These are phyloP conservation scores for Phymorhynchus buccinoides DNA, from an alignment of 1,140 invertebrate species.

Conservation along the genomic window DNA sequence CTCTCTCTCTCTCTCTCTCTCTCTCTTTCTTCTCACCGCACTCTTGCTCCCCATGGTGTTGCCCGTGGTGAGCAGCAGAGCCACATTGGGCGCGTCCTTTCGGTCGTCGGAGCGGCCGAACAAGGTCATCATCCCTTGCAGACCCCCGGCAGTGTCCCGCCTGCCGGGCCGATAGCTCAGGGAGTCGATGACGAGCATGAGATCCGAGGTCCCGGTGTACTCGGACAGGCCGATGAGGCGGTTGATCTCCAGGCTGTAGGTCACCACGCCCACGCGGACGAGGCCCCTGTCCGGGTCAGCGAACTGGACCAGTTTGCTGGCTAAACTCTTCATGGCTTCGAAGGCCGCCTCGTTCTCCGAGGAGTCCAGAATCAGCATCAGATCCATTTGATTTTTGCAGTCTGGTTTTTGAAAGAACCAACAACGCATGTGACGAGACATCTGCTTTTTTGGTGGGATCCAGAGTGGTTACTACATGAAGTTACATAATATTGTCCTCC, in stretches of 20 bases:
- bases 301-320: constrained; percentile 46
- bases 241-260: constrained; percentile 49
- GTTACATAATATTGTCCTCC: too few species aligned
- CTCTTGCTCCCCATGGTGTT: constrained; percentile 41
- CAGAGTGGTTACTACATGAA: too few species aligned
- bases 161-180: constrained; percentile 42
- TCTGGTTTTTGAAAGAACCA: constrained; percentile 20
- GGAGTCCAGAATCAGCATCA: constrained; percentile 49
- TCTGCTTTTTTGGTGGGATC: too few species aligned
- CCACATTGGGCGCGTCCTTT: constrained; percentile 51
- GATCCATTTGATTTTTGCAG: constrained; percentile 47
- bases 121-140: constrained; percentile 50
- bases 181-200: constrained; percentile 31
- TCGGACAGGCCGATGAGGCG: constrained; percentile 40
- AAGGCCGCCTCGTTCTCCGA: constrained; percentile 40
- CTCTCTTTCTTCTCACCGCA: constrained; percentile 35
- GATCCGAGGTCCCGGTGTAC: constrained; percentile 37
- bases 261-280: constrained; percentile 54
- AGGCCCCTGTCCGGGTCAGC: constrained; percentile 57
- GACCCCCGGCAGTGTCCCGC: constrained; percentile 39
- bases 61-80: constrained; percentile 59
- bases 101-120: constrained; percentile 55
- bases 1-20: not conserved
- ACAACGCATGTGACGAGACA: too few species aligned
- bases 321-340: constrained; percentile 20